Base-by-base conservation (phyloP, 2,113 vertebrate genomes). In the Suricata suricatta region DNA sequence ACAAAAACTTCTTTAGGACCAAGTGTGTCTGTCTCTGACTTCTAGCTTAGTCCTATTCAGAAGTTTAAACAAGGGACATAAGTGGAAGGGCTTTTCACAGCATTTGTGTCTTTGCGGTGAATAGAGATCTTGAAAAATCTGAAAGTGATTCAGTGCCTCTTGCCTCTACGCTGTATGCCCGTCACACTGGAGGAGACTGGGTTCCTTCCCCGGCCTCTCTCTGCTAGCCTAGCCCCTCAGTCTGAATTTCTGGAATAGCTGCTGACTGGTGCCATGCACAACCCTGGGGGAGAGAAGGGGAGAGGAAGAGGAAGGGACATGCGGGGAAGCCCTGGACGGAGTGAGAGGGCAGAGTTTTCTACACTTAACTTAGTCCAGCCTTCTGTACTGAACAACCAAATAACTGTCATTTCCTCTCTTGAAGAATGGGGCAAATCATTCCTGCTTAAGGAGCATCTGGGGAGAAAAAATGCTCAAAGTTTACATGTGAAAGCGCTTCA, bases 361-460 rank as follows among this genome's bases (percentile, higher is more conserved):
- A 3, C 80, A 60, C 16, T 3, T 10, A 16, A 60, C 19, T 3
- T 13, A 16, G 27, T 29, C 21, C 35, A n/a, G 44, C 21, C 38
- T 64, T 72, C 33, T 44, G 11, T 47, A 27, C 11, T 12, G 88
- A 47, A 72, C 31, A 57, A 50, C 12, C 74, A 50, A 27, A 33
- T 81, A 77, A 74, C 27, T 88, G 68, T 54, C 63, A 14, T 85
- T 95, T 96, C 41, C 29, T 95, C 80, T 23, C 44, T 90, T 93
- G 64, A 69, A 96, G 95, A 96, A 52, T 84, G 44, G 69, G 83
- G 54, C 63, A 93, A 60, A 41, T 84, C 71, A 92, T 95, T 84
- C 41, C 69, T 77, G 12, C n/a, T 66, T 77, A 38, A 38, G 69
- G 35, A 38, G 60, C 19, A 68, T 91, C 29, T 10, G 29, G 79